Conservation (phyloP, 2,113 vertebrate genomes). For the Rhinoptilus africanus region DNA sequence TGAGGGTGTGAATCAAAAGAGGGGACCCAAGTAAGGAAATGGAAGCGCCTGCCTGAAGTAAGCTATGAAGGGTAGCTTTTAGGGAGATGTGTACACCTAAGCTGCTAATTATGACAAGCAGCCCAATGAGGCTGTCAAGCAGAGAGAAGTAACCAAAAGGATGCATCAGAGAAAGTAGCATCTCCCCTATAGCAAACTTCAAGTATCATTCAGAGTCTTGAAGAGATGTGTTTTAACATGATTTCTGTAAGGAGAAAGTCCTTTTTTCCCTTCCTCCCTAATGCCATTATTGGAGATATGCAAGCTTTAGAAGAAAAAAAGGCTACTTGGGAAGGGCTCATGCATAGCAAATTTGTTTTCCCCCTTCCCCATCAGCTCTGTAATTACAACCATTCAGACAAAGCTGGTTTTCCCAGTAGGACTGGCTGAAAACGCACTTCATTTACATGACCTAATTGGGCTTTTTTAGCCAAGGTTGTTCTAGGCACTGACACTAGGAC, state of each 20-base stretch:
- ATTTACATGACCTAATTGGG: slow-evolving; percentile 68
- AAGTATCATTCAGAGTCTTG: neutral
- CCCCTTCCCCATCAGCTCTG: slow-evolving; percentile 51
- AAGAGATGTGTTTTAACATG: neutral
- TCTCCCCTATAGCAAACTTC: neutral
- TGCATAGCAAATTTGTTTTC: slow-evolving; percentile 55
- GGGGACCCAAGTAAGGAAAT: neutral
- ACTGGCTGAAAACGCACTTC: slow-evolving; percentile 42
- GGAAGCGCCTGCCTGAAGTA: neutral
- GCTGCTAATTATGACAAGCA: neutral
- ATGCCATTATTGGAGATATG: neutral
- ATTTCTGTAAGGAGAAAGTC: neutral
- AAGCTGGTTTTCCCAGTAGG: slow-evolving; percentile 68
- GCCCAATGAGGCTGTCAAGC: neutral
- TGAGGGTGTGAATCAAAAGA: neutral
- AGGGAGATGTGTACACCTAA: neutral
- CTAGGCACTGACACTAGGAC: slow-evolving; percentile 25
- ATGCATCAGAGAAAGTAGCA: neutral
- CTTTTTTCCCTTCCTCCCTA: neutral
- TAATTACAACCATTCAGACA: slow-evolving; percentile 62
- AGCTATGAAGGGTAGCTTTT: neutral
- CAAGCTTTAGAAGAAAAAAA: slow-evolving; percentile 10
- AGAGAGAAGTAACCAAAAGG: slow-evolving; percentile 18
- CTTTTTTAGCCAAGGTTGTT: slow-evolving; percentile 58
- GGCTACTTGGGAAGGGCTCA: slow-evolving; percentile 46